A percentile compares a stretch with the other conserved stretches of the same genome.
These are phyloP conservation scores for Columba guinea DNA, from an alignment of 2,797 vertebrate species.

Conservation along the genomic window DNA sequence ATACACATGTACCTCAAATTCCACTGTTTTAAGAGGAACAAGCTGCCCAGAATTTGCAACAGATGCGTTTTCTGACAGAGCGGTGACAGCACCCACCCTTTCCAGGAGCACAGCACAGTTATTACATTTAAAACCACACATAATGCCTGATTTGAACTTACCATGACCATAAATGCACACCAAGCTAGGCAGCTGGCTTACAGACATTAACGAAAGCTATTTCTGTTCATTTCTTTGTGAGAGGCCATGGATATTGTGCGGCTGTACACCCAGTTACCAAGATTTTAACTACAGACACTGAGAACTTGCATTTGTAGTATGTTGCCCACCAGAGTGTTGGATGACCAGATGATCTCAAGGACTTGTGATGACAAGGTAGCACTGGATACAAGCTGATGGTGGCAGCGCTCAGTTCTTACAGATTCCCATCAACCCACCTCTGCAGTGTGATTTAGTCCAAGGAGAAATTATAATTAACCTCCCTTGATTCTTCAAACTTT, in stretches of 20 bases:
- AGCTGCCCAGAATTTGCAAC: fast-evolving
- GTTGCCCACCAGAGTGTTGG: fast-evolving
- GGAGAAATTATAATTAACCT: neutral
- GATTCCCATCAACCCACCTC: neutral
- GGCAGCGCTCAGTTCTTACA: neutral
- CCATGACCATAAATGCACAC: neutral
- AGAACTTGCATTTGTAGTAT: neutral
- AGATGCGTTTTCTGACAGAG: neutral
- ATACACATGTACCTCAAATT: neutral
- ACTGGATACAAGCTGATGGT: neutral
- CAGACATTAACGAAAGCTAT: neutral
- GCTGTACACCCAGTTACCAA: neutral
- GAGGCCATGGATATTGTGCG: neutral
- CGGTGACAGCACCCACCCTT: fast-evolving
- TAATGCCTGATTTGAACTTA: neutral
- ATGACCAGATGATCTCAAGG: fast-evolving
- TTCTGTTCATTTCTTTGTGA: neutral
- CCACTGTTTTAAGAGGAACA: neutral
- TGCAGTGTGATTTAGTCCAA: fast-evolving
- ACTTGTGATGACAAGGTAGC: neutral
- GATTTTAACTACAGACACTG: neutral
- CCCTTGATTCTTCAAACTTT: neutral
- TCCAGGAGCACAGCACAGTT: neutral
- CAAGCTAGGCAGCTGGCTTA: neutral
- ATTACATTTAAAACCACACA: neutral